Conservation (phyloP, 1,140 invertebrate species). For the Rhysida immarginata region DNA sequence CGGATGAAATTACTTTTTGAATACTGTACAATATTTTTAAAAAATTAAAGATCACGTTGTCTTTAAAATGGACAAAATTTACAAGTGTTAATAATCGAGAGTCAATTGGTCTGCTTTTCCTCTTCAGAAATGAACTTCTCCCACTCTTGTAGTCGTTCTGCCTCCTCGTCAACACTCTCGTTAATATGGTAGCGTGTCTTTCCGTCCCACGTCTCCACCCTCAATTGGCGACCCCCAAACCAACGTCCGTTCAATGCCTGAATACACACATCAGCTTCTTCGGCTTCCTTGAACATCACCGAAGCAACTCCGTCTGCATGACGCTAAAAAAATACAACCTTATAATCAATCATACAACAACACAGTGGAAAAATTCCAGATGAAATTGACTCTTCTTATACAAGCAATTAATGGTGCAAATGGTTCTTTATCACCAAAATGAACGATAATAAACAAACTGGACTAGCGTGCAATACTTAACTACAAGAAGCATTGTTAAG, state of each 20-base stretch:
- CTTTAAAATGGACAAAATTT: too few species aligned
- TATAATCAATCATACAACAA: background rate
- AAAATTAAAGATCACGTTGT: too few species aligned
- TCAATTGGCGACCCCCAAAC: constrained; percentile 70
- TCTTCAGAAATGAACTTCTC: too few species aligned
- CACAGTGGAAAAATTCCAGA: background rate
- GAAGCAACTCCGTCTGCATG: constrained; percentile 89
- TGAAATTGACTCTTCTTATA: background rate
- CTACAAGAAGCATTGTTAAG: too few species aligned
- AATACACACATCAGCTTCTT: constrained; percentile 81
- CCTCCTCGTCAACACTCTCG: constrained; percentile 78
- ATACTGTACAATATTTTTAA: too few species aligned
- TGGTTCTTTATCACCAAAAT: too few species aligned
- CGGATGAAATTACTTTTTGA: too few species aligned
- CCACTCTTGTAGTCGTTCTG: constrained; percentile 71
- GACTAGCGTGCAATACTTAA: too few species aligned
- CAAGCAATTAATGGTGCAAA: too few species aligned
- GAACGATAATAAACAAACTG: too few species aligned
- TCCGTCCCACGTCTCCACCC: constrained; percentile 86
- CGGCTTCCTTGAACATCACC: constrained; percentile 74
- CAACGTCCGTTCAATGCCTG: constrained; percentile 76
- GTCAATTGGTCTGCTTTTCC: too few species aligned
- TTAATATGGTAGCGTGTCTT: constrained; percentile 81
- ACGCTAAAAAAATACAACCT: constrained; percentile 45
- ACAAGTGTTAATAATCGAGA: too few species aligned